Conservation (phyloP, 2,888 invertebrate genomes). For the Lordiphosa andalusiaca region DNA sequence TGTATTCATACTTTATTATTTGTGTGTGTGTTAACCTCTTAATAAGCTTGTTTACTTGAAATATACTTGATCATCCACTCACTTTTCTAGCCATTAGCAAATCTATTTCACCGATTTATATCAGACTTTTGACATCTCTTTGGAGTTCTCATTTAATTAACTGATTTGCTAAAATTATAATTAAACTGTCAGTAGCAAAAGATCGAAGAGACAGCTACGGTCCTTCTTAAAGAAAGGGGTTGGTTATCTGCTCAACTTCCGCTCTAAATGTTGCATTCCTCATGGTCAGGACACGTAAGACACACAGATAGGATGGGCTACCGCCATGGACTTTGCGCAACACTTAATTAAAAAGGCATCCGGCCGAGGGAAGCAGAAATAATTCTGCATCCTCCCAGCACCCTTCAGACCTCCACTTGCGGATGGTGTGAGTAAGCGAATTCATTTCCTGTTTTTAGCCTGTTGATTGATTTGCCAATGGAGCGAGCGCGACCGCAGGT, state of each 20-base stretch:
- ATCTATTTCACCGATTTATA: too few species aligned
- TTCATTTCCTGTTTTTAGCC: constrained; percentile 67
- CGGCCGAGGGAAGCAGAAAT: constrained; percentile 41
- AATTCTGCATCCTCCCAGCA: constrained; percentile 20
- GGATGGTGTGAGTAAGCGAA: constrained; percentile 63
- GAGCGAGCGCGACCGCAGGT: constrained; percentile 37
- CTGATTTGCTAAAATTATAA: constrained; percentile 64
- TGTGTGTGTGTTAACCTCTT: too few species aligned
- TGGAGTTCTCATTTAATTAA: constrained; percentile 54
- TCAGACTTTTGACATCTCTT: too few species aligned
- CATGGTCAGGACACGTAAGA: constrained; percentile 42
- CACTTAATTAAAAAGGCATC: constrained; percentile 71
- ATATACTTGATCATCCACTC: too few species aligned
- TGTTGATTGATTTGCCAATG: constrained; percentile 71
- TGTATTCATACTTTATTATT: too few species aligned
- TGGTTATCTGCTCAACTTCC: constrained; percentile 33
- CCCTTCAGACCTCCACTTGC: constrained; percentile 5
- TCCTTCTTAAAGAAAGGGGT: constrained; percentile 9
- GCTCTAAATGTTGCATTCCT: constrained; percentile 55
- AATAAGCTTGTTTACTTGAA: too few species aligned
- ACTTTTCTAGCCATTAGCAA: too few species aligned
- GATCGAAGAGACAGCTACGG: constrained; percentile 17
- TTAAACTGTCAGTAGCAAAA: constrained; percentile 63
- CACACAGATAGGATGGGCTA: constrained; percentile 32
- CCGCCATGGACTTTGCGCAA: constrained; percentile 46